These are phyloP conservation scores for Drosophila virilis DNA, from an alignment of 1,140 invertebrate species.

Conservation along the genomic window DNA sequence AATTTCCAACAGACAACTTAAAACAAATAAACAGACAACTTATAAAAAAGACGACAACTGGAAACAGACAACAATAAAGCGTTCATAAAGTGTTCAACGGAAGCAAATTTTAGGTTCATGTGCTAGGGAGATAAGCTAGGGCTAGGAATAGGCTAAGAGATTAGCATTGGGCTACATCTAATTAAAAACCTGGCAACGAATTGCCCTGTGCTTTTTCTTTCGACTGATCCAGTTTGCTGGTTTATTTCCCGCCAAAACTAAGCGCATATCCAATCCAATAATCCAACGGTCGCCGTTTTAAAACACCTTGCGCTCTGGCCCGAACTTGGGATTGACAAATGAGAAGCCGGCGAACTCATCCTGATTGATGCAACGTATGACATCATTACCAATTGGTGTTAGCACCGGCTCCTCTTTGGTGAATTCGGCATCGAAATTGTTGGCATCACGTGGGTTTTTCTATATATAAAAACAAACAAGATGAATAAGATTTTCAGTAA, in stretches of 20 bases:
- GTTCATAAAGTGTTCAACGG: slow-evolving; percentile 45
- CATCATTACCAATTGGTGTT: slow-evolving; percentile 96
- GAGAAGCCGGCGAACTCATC: slow-evolving; percentile 99
- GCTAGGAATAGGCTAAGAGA: slow-evolving; percentile 51
- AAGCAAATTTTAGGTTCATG: slow-evolving; percentile 53
- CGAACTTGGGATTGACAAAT: slow-evolving; percentile 97
- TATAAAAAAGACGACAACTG: slow-evolving; percentile 50
- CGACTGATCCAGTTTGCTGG: slow-evolving; percentile 39
- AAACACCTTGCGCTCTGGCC: slow-evolving; percentile 87
- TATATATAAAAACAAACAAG: slow-evolving; percentile 85
- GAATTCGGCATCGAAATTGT: slow-evolving; percentile 99
- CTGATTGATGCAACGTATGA: slow-evolving; percentile 95
- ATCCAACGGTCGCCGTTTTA: slow-evolving; percentile 45
- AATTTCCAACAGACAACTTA: slow-evolving; percentile 54
- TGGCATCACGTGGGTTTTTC: slow-evolving; percentile 98
- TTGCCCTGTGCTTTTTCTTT: slow-evolving; percentile 33
- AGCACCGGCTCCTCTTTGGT: slow-evolving; percentile 98
- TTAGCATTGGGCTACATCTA: slow-evolving; percentile 42
- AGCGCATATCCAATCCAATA: slow-evolving; percentile 21
- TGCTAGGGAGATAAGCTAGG: slow-evolving; percentile 56
- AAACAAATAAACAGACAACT: slow-evolving; percentile 54
- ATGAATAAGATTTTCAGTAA: neutral
- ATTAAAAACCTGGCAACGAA: slow-evolving; percentile 46
- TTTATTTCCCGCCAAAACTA: slow-evolving; percentile 23
- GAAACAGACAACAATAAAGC: slow-evolving; percentile 79